Percentiles rank a stretch among this genome's conserved stretches.
These are phyloP conservation scores for Sialis fuliginosa DNA, from an alignment of 2,888 invertebrate genomes.

Conservation along the genomic window DNA sequence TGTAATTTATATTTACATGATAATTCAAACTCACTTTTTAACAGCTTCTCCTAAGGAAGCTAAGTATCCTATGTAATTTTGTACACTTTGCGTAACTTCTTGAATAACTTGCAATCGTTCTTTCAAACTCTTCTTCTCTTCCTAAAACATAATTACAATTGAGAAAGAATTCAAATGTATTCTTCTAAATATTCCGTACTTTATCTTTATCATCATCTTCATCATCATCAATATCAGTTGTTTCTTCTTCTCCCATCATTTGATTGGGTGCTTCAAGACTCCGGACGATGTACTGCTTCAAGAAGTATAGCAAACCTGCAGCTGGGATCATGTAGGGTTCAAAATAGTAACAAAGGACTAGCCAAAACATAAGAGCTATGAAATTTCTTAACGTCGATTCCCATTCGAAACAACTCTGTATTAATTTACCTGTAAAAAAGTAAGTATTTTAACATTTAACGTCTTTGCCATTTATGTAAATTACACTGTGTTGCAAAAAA, in stretches of 20 bases:
- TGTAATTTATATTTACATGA: no score
- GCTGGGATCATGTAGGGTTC: constrained; percentile 91
- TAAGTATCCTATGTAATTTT: constrained; percentile 86
- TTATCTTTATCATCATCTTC: constrained; percentile 86
- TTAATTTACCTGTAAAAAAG: constrained; percentile 46
- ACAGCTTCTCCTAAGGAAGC: constrained; percentile 88
- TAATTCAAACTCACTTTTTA: constrained; percentile 73
- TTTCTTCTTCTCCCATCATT: constrained; percentile 25
- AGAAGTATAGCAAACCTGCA: constrained; percentile 60
- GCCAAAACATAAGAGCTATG: constrained; percentile 67
- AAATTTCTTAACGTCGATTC: constrained; percentile 76
- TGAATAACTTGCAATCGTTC: constrained; percentile 89
- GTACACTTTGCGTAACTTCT: constrained; percentile 92
- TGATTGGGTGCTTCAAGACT: constrained; percentile 20
- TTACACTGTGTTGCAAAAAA: no score
- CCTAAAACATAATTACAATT: constrained; percentile 29
- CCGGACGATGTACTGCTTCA: constrained; percentile 50
- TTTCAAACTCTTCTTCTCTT: constrained; percentile 89
- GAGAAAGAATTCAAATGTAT: background rate
- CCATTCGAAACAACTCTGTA: constrained; percentile 96
- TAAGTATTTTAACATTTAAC: no score
- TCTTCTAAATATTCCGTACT: constrained; percentile 23
- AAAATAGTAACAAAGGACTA: constrained; percentile 82
- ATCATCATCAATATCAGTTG: constrained; percentile 52
- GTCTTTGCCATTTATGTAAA: no score